phyloP scores from a whole-genome alignment of 2,113 vertebrate species.

The Megaceryle torquata region DNA sequence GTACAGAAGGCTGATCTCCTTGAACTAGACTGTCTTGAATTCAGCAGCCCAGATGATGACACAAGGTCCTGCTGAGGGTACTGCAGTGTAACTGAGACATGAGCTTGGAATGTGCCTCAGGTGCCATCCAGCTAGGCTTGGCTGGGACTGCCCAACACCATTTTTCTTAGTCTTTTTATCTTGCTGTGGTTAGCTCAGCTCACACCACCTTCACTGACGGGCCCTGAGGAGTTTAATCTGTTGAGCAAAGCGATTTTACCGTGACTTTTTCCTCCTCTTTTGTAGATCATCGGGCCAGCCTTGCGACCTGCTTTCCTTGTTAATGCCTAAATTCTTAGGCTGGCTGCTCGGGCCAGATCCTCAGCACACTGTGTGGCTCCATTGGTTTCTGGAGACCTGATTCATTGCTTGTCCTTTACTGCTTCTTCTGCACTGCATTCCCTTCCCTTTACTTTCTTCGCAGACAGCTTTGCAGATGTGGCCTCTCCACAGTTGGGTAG shows the following conservation, averaged over 20 bases:
- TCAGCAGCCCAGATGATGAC: background rate
- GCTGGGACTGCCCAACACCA: background rate
- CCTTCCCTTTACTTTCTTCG: background rate
- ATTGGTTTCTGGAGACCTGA: background rate
- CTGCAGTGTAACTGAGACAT: background rate
- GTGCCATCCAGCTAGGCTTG: background rate
- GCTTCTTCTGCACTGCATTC: background rate
- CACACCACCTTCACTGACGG: background rate
- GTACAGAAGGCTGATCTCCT: background rate
- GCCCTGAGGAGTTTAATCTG: background rate
- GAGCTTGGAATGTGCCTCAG: background rate
- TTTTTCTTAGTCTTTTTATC: background rate
- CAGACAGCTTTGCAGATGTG: background rate
- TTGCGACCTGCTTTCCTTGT: background rate
- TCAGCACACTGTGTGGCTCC: fast-evolving
- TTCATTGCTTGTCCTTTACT: background rate
- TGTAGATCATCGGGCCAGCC: background rate
- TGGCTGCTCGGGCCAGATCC: background rate
- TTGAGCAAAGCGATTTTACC: background rate
- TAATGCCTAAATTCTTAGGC: background rate
- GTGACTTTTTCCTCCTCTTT: background rate
- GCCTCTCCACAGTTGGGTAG: background rate
- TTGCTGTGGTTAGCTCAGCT: background rate
- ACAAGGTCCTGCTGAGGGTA: background rate
- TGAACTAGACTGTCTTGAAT: background rate